Conservation (phyloP, 2,888 invertebrate species). For the Rhorus exstirpatorius region DNA sequence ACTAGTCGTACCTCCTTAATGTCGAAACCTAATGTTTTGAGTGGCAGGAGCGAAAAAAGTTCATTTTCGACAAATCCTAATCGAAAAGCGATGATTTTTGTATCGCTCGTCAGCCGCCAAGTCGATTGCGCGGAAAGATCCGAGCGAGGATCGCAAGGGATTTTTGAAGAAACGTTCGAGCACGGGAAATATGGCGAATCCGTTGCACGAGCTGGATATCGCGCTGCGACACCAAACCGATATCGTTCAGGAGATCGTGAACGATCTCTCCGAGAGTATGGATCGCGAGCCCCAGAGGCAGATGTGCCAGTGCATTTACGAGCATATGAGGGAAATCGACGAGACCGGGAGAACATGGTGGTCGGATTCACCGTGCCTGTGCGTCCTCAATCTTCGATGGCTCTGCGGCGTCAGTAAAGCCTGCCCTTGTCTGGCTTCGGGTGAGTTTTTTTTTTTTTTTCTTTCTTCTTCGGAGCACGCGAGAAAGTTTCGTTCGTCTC, state of each 20-base stretch:
- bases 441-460: conserved; percentile 32
- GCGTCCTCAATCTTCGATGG: conserved; percentile 79
- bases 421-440: conserved; percentile 78
- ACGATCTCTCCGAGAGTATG: conserved; percentile 61
- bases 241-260: conserved; percentile 56
- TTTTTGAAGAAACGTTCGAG: conserved; percentile 41
- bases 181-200: conserved; percentile 28
- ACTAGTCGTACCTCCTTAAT: no score
- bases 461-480: no score
- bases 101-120: conserved; percentile 53
- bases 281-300: conserved; percentile 69
- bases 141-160: conserved; percentile 47
- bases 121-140: conserved; percentile 39
- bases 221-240: conserved; percentile 59
- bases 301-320: conserved; percentile 80
- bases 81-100: no score
- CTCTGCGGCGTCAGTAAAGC: conserved; percentile 74
- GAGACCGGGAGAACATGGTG: conserved; percentile 76
- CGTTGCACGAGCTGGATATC: conserved; percentile 55
- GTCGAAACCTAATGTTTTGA: no score
- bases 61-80: no score
- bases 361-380: conserved; percentile 81
- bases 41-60: no score
- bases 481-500: no score
- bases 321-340: conserved; percentile 79